A percentile compares a stretch with the other conserved stretches of the same genome.
phyloP scores from a whole-genome alignment of 2,797 vertebrate genomes.

The Lemur catta region DNA sequence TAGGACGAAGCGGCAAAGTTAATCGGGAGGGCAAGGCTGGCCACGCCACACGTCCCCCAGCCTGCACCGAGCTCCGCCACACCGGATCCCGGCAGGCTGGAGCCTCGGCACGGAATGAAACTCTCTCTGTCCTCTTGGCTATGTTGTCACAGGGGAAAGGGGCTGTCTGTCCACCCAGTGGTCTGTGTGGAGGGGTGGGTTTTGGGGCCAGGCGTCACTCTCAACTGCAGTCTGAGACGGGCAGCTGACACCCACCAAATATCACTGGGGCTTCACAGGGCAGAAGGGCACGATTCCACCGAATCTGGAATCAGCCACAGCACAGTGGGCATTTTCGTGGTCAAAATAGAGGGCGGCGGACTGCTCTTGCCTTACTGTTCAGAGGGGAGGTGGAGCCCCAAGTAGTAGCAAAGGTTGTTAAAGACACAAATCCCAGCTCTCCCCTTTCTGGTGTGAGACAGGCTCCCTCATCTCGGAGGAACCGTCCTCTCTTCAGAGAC shows the following conservation, averaged over 20 bases:
- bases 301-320: fast-evolving
- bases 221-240: not conserved
- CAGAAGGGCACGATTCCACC: not conserved
- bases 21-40: constrained; percentile 51
- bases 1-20: not conserved
- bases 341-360: not conserved
- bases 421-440: not conserved
- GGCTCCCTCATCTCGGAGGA: not conserved
- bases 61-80: not conserved
- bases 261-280: not conserved
- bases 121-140: not conserved
- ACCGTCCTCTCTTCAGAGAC: not conserved
- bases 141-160: not conserved
- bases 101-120: not conserved
- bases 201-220: fast-evolving
- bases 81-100: fast-evolving
- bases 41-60: fast-evolving
- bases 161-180: fast-evolving
- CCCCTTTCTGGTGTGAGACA: not conserved
- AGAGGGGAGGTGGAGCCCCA: not conserved
- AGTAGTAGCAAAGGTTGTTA: not conserved
- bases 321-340: not conserved
- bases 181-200: fast-evolving
- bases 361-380: not conserved
- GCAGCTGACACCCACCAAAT: fast-evolving